Evolutionary conservation across 2,113 vertebrate species (phyloP).

Genomic region (Nibea coibor): DNA sequence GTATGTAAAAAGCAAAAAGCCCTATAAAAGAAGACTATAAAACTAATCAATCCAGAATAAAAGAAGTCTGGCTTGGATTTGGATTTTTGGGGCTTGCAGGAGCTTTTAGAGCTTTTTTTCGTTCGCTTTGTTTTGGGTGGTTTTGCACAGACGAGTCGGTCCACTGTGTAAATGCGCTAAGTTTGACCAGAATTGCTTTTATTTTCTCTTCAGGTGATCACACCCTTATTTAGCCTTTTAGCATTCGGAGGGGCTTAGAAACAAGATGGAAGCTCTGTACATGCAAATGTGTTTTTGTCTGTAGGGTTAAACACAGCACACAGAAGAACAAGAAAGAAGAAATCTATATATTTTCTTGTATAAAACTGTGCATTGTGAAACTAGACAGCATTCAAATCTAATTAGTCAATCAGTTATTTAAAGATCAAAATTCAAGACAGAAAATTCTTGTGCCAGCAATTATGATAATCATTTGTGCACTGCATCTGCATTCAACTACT

Average conservation of each 20-base stretch:
- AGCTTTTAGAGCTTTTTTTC: background rate
- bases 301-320: background rate
- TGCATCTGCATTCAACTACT: background rate
- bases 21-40: no score
- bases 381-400: no score
- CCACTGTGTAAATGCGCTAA: background rate
- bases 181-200: background rate
- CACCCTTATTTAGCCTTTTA: background rate
- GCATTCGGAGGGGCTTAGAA: no score
- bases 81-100: background rate
- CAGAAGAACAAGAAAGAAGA: background rate
- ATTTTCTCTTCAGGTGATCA: background rate
- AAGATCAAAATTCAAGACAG: no score
- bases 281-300: background rate
- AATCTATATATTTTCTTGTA: no score
- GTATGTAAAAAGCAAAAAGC: no score
- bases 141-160: no score
- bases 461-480: background rate
- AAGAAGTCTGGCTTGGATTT: background rate
- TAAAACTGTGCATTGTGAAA: background rate
- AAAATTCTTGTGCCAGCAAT: background rate
- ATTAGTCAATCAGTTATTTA: background rate
- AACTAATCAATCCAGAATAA: no score
- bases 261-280: no score
- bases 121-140: no score